A percentile compares a stretch with the other conserved stretches of the same genome.
These are phyloP conservation scores for Agapostemon virescens DNA, from an alignment of 2,888 invertebrate species.

Conservation along the genomic window DNA sequence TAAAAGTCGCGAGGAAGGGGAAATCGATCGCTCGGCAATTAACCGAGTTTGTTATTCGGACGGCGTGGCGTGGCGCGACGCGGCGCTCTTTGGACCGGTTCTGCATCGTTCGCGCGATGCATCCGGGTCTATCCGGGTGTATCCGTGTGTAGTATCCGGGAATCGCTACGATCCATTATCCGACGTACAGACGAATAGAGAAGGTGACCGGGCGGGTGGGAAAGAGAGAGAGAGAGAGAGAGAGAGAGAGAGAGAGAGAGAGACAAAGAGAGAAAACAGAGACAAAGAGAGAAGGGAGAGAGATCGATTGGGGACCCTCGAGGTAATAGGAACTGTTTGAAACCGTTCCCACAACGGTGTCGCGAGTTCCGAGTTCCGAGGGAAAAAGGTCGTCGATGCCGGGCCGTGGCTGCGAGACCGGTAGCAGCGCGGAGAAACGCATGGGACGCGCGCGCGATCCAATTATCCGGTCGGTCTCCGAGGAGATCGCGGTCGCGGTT, in stretches of 20 bases:
- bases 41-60: conserved; percentile 54
- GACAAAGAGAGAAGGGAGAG: too few species aligned
- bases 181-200: too few species aligned
- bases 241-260: too few species aligned
- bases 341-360: neutral
- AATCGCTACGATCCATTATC: neutral
- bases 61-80: neutral
- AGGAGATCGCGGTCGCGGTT: conserved; percentile 62
- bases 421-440: conserved; percentile 35
- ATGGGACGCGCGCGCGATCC: conserved; percentile 57
- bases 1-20: neutral
- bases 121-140: neutral
- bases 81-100: conserved; percentile 65
- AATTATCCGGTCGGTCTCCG: conserved; percentile 62
- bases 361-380: neutral
- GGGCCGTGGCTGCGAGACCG: conserved; percentile 32
- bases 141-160: neutral
- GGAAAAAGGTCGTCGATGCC: neutral
- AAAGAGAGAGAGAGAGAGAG: too few species aligned
- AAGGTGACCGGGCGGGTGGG: too few species aligned
- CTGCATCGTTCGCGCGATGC: conserved; percentile 26
- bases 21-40: conserved; percentile 57
- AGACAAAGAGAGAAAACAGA: too few species aligned
- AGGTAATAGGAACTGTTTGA: neutral
- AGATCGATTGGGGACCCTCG: neutral